A percentile compares a stretch with the other conserved stretches of the same genome.
Evolutionary conservation across 2,113 vertebrate species (phyloP).

Genomic region (Suricata suricatta): DNA sequence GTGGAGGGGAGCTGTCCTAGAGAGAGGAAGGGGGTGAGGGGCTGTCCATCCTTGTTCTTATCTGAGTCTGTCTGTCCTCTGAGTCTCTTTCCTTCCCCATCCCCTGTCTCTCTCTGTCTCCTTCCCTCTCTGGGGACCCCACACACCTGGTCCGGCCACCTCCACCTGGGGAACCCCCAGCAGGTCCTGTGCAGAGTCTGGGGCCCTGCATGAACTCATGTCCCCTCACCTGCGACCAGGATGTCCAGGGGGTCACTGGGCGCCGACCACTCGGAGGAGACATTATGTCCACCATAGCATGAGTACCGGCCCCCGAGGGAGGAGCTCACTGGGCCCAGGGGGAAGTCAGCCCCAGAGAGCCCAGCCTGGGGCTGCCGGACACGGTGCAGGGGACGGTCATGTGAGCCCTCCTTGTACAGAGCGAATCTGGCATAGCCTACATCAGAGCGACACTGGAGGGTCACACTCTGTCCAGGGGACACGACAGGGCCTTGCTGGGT

Average conservation of each 20-base stretch:
- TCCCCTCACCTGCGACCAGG: constrained; percentile 39
- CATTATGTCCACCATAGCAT: fast-evolving
- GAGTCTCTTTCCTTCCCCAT: too few species aligned
- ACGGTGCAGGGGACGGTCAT: fast-evolving
- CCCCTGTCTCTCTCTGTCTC: too few species aligned
- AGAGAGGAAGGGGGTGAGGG: too few species aligned
- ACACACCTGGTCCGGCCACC: fast-evolving
- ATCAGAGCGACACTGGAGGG: background rate
- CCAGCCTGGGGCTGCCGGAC: fast-evolving
- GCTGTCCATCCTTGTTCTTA: too few species aligned
- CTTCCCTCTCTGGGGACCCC: background rate
- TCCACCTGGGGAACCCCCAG: fast-evolving
- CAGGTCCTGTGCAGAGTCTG: background rate
- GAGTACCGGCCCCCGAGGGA: background rate
- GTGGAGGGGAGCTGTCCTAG: too few species aligned
- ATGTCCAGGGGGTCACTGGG: background rate
- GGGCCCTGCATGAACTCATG: background rate
- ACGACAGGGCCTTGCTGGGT: too few species aligned
- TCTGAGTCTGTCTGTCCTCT: too few species aligned
- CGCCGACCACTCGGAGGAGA: fast-evolving
- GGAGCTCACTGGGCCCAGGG: fast-evolving
- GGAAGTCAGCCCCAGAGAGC: background rate
- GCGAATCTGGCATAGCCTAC: fast-evolving
- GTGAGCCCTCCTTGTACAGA: fast-evolving
- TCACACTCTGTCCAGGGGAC: background rate